Conservation (phyloP, 2,888 invertebrate species). For the Lasioglossum lativentre region DNA sequence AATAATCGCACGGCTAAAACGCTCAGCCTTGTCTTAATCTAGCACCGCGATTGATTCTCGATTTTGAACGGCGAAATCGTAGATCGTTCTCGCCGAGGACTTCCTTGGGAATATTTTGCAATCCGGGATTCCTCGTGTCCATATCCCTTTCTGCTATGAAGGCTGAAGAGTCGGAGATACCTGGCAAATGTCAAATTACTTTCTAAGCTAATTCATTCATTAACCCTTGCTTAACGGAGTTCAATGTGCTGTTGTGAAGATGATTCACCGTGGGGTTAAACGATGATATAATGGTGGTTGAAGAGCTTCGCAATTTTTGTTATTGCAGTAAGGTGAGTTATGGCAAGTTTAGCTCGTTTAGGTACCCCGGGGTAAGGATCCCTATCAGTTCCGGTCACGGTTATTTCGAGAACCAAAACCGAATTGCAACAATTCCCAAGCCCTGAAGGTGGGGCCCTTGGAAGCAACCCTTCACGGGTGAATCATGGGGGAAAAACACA, state of each 20-base stretch:
- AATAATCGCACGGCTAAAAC: conserved; percentile 38
- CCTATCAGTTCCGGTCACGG: neutral
- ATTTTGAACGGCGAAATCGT: neutral
- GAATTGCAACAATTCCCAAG: neutral
- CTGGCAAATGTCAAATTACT: neutral
- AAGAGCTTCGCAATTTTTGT: neutral
- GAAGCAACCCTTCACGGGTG: neutral
- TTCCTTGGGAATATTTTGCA: neutral
- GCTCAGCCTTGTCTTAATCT: neutral
- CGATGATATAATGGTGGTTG: neutral
- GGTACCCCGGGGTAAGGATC: too few relatives aligned
- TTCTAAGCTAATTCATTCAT: neutral
- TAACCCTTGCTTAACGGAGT: neutral
- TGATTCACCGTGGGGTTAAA: neutral
- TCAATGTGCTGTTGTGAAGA: neutral
- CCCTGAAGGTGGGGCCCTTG: neutral
- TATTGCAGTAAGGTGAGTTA: too few relatives aligned
- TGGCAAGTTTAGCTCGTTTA: too few relatives aligned
- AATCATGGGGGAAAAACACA: neutral
- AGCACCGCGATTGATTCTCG: neutral
- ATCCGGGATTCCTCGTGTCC: neutral
- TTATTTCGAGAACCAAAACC: neutral
- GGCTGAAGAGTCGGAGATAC: neutral
- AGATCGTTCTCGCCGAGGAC: conserved; percentile 6
- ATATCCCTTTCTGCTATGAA: neutral